phyloP scores from a whole-genome alignment of 2,888 invertebrate species.

The Callyntrura sp. region DNA sequence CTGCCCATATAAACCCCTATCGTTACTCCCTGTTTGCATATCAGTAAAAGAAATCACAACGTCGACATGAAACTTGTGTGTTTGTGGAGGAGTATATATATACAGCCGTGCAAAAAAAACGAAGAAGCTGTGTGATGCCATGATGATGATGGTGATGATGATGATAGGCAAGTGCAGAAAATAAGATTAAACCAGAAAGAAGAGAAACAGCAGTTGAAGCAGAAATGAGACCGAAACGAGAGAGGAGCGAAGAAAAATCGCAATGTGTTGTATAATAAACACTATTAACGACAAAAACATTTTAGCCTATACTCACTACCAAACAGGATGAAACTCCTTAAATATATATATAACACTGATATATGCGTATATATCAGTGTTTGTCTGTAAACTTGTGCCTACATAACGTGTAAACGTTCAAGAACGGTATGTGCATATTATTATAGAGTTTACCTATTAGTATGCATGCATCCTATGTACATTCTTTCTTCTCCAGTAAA shows the following conservation, averaged over 20 bases:
- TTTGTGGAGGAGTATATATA: conserved; percentile 14
- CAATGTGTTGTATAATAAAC: conserved; percentile 16
- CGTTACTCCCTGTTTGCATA: conserved; percentile 16
- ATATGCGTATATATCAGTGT: no score
- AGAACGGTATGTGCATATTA: background rate
- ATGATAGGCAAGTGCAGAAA: conserved; percentile 28
- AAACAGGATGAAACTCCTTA: background rate
- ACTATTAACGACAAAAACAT: conserved; percentile 33
- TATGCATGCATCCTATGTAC: background rate
- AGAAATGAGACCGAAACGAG: background rate
- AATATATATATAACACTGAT: no score
- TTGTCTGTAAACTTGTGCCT: background rate
- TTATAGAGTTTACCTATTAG: background rate
- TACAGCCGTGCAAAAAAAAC: background rate
- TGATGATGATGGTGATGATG: background rate
- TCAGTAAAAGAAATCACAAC: conserved; percentile 28
- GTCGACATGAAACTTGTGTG: background rate
- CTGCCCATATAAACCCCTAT: background rate
- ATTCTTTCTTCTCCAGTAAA: background rate
- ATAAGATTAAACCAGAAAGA: background rate
- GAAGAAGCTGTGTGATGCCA: background rate
- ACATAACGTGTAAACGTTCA: background rate
- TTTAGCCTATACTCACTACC: background rate
- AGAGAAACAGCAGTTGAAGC: background rate
- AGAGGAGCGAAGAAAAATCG: background rate